phyloP scores from a whole-genome alignment of 2,113 vertebrate genomes.

The Felis chaus region DNA sequence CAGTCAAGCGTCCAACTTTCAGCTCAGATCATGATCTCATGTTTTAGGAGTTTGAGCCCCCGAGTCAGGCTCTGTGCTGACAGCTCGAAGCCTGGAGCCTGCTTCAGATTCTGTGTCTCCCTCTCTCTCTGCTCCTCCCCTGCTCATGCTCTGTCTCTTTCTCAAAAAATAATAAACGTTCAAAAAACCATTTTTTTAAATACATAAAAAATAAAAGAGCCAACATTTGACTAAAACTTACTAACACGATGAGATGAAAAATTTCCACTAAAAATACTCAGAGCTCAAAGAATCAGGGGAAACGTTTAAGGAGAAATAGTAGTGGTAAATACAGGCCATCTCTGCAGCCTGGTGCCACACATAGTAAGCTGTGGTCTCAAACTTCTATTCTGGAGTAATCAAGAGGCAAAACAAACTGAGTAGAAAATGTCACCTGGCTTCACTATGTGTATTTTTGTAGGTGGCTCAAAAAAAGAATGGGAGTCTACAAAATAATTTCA shows the following conservation, averaged over 20 bases:
- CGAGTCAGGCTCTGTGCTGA: no score
- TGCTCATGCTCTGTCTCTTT: no score
- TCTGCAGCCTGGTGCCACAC: neutral
- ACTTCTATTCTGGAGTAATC: neutral
- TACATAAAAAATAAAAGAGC: neutral
- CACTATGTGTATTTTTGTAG: neutral
- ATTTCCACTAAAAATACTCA: constrained; percentile 7
- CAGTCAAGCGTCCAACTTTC: no score
- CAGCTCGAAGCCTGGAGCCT: no score
- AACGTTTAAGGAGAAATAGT: neutral
- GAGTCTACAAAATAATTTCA: neutral
- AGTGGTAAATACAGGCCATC: neutral
- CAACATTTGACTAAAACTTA: constrained; percentile 1
- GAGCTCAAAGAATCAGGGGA: neutral
- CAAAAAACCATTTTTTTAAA: no score
- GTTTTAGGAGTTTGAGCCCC: no score
- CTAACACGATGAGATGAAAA: neutral
- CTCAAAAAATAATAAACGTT: no score
- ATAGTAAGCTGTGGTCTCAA: neutral
- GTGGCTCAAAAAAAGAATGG: neutral
- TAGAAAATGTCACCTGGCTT: neutral
- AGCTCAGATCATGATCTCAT: no score
- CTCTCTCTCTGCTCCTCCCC: no score
- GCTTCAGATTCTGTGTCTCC: no score
- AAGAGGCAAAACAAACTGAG: neutral